Evolutionary conservation across 2,113 vertebrate species (phyloP), one percentile per base, ranked within the genome.

Genomic region (Sigmodon hispidus): DNA sequence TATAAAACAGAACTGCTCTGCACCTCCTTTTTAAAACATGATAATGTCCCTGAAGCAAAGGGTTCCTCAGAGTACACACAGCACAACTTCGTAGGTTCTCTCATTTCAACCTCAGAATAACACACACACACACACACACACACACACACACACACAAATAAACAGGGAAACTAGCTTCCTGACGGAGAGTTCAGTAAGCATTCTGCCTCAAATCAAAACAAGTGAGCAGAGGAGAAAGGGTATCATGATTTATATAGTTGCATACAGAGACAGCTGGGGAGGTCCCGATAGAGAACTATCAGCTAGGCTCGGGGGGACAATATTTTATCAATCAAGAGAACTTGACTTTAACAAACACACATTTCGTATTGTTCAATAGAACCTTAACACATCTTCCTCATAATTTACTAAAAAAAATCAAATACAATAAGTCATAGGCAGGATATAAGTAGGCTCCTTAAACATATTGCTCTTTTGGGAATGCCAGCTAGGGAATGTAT

Each of bases 41-140:
- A 80, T 65, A 87, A 72, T 91, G 52, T 75, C 24, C 10, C n/a
- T 43, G 40, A 95, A 94, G 75, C 40, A 90, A 55, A 89, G 52
- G 70, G 59, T 52, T 24, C 4, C n/a, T 67, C 2, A 9, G 4
- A 70, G 65, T 3, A 10, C 10, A 3, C 29, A 52, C 8, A 61
- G 9, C 76, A 6, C 11, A 67, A 45, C n/a, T 84, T 83, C n/a
- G 73, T 19, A 16, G 26, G 55, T n/a, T 6, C 87, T 50, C 45
- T 31, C 61, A 65, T 31, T 73, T 11, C 57, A 94, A 87, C 45
- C 16, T 77, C 40, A 81, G 75, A 70, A 13, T 31, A 70, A 55
- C 31, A 61, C 3, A 59, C 21, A 81, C 77, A 52, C 43, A 77
- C 9, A 22, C 21, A 36, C 16, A 63, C 34, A 69, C 34, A 69